Percentiles rank a stretch among this genome's conserved stretches.
Evolutionary conservation across 2,113 vertebrate genomes (phyloP).

Genomic region (Atherinomorus stipes): DNA sequence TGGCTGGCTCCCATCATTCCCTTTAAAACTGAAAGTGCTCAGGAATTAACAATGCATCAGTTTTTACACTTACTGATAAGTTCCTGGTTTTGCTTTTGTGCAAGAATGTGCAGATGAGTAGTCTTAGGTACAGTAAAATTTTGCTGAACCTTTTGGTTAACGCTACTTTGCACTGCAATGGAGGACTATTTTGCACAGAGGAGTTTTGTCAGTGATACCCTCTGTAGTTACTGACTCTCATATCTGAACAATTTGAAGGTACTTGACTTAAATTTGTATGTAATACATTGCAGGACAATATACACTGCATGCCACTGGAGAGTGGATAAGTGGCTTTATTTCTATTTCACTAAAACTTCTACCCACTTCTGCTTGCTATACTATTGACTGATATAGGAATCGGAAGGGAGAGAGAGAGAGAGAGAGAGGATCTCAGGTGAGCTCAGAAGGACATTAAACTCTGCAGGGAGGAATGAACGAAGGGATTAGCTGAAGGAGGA

Average conservation of each 20-base stretch:
- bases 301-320: constrained; percentile 38
- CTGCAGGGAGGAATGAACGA: constrained; percentile 66
- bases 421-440: constrained; percentile 54
- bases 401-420: constrained; percentile 12
- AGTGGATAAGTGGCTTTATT: constrained; percentile 40
- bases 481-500: constrained; percentile 66
- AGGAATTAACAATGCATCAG: too few relatives aligned
- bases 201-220: constrained; percentile 14
- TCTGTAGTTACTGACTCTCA: constrained; percentile 31
- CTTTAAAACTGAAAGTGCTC: too few relatives aligned
- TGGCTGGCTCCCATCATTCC: too few relatives aligned
- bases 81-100: too few relatives aligned
- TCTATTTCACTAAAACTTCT: constrained; percentile 48
- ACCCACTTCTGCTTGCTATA: constrained; percentile 47
- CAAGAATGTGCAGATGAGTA: too few relatives aligned
- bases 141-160: not conserved
- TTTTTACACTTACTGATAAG: too few relatives aligned
- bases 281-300: constrained; percentile 25
- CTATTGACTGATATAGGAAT: constrained; percentile 39
- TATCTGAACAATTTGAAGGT: constrained; percentile 27
- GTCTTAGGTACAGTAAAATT: not conserved
- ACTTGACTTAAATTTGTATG: constrained; percentile 49
- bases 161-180: not conserved
- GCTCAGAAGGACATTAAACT: constrained; percentile 63
- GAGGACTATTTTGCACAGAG: constrained; percentile 9